These are phyloP conservation scores for Spatulosminthurus flaviceps DNA, from an alignment of 2,888 invertebrate genomes.

Conservation along the genomic window DNA sequence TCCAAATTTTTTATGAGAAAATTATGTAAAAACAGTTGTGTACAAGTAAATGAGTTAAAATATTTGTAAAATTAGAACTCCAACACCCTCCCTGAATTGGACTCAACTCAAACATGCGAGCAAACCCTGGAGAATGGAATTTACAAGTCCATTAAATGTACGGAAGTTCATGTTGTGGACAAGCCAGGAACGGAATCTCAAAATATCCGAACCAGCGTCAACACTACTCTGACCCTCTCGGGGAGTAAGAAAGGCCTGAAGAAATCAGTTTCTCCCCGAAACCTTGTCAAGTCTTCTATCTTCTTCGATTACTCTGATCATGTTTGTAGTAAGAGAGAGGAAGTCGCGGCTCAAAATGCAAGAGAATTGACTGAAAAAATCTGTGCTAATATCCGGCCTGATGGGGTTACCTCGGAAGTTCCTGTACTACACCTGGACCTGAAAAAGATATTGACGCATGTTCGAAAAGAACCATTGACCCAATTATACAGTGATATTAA, in stretches of 20 bases:
- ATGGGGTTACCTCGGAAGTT: conserved; percentile 30
- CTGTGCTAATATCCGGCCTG: conserved; percentile 31
- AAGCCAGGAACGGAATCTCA: background rate
- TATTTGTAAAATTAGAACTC: background rate
- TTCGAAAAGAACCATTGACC: background rate
- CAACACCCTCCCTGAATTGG: conserved; percentile 27
- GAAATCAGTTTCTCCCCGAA: background rate
- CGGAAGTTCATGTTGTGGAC: conserved; percentile 16
- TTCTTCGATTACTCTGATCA: conserved; percentile 32
- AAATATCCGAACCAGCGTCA: conserved; percentile 5
- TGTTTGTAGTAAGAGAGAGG: too few relatives aligned
- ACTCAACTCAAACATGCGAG: conserved; percentile 30
- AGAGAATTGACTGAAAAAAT: conserved; percentile 9
- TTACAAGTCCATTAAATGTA: conserved; percentile 31
- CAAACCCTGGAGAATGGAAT: conserved; percentile 39
- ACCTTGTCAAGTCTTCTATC: conserved; percentile 35
- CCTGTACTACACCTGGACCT: conserved; percentile 20
- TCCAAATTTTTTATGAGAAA: background rate
- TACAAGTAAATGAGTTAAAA: too few relatives aligned
- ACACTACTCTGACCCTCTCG: background rate
- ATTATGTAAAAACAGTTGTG: too few relatives aligned
- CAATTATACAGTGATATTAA: conserved; percentile 26
- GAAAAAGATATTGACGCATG: conserved; percentile 32
- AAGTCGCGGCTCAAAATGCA: background rate
- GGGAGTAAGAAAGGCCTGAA: conserved; percentile 19